These are phyloP conservation scores for Callocephalon fimbriatum DNA, from an alignment of 2,113 vertebrate species.

Conservation along the genomic window DNA sequence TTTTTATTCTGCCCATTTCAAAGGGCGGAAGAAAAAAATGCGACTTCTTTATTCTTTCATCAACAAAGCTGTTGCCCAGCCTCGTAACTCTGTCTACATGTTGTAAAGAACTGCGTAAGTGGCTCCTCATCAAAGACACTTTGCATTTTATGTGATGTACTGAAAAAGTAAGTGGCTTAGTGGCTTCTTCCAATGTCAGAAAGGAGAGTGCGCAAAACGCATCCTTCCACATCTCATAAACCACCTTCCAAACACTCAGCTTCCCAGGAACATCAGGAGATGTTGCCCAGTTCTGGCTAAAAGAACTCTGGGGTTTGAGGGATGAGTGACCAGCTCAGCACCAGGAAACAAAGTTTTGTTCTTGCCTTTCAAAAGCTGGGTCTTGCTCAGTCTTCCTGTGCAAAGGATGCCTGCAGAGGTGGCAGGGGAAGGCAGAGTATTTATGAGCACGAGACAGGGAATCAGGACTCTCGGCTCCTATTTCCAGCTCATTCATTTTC, in stretches of 20 bases:
- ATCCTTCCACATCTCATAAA: rapidly evolving
- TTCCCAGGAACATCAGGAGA: not conserved
- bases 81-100: constrained; percentile 44
- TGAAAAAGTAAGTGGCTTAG: constrained; percentile 20
- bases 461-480: not conserved
- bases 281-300: not conserved
- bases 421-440: not conserved
- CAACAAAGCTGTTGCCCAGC: constrained; percentile 27
- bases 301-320: not conserved
- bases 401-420: not conserved
- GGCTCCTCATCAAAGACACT: constrained; percentile 47
- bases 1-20: constrained; percentile 40
- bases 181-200: constrained; percentile 24
- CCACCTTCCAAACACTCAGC: rapidly evolving
- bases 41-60: constrained; percentile 20
- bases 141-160: constrained; percentile 51
- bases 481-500: not conserved
- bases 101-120: constrained; percentile 20
- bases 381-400: not conserved
- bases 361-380: not conserved
- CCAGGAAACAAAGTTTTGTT: not conserved
- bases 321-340: too few species aligned
- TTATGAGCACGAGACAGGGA: not conserved
- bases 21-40: not conserved
- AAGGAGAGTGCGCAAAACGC: not conserved